Evolutionary conservation across 2,888 invertebrate genomes (phyloP), one percentile per base, ranked within the genome.

Genomic region (Linhomoeus sp.): DNA sequence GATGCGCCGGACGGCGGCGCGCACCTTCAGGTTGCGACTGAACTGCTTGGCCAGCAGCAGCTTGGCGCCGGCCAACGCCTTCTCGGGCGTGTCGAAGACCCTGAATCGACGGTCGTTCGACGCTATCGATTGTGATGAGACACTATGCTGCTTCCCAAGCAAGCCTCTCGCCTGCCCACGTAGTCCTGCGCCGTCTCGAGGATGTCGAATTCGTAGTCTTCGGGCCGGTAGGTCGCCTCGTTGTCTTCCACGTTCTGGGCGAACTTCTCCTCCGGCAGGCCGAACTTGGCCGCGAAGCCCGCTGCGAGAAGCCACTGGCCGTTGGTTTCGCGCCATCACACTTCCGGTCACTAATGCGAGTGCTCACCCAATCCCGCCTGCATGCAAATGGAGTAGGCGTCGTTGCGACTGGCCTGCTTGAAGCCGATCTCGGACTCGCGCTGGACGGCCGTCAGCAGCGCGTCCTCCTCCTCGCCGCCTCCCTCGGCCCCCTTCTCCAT

Each of bases 41-140:
- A 97, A 70, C 67, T 94, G 92, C 52, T 82, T 78, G 1, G 92
- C 86, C 24, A 92, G 84, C 79, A 97, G 86, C 67, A 82, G 83
- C 58, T 84, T 81, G 0, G 81, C 83, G 2, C 87, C 92, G 57
- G 81, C 79, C 40, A 97, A 63, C 17, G 84, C 83, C 62, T 87
- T 86, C 3, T 83, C 80, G 0, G 77, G 71, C 1, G 77, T 76
- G 50, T 73, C 67, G 60, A 82, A 80, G 59, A 77, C 76, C 51
- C 51, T 52, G 42, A 7, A 45, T 37, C 2, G 19, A n/a, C 37
- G 37, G 9, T 5, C 37, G 37, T 17, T 3, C n/a, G 37, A 37
- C 12, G 3, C 39, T 19, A 22, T 22, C 39, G 3, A 5, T 29
- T 29, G 5, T 12, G 7, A 9, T 12, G 7, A 12, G 7, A 12